Percentiles rank a stretch among this genome's conserved stretches.
Evolutionary conservation across 2,113 vertebrate species (phyloP).

Genomic region (Neogobius melanostomus): DNA sequence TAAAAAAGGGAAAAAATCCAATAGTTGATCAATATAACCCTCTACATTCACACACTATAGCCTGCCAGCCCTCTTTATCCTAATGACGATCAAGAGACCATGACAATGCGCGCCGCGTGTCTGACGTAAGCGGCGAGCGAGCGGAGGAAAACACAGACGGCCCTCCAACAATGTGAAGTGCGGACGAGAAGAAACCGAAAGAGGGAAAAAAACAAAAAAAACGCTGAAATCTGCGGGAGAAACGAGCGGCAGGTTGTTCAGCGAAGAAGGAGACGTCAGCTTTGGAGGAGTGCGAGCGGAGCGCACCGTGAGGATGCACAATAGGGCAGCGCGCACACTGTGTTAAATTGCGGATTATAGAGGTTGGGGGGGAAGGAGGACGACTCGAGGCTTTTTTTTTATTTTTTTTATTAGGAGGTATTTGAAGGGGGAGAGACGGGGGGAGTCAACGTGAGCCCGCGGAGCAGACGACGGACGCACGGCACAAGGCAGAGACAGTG

Average conservation of each 20-base stretch:
- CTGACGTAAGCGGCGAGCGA: slow-evolving; percentile 73
- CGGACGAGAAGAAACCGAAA: not conserved
- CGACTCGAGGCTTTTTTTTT: slow-evolving; percentile 38
- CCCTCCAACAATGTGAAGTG: slow-evolving; percentile 36
- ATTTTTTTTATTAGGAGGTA: slow-evolving; percentile 50
- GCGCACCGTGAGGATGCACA: slow-evolving; percentile 63
- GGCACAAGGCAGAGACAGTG: slow-evolving; percentile 46
- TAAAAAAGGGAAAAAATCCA: slow-evolving; percentile 10
- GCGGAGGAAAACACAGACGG: slow-evolving; percentile 65
- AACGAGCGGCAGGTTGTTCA: slow-evolving; percentile 49
- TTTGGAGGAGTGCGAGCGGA: slow-evolving; percentile 32
- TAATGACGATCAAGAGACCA: slow-evolving; percentile 48
- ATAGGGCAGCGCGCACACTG: slow-evolving; percentile 68
- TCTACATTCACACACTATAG: not conserved
- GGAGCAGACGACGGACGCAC: slow-evolving; percentile 49
- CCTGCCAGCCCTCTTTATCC: slow-evolving; percentile 9
- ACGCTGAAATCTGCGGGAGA: not conserved
- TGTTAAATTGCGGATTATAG: slow-evolving; percentile 76
- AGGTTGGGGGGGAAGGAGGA: slow-evolving; percentile 30
- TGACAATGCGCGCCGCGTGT: slow-evolving; percentile 66
- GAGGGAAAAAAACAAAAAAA: slow-evolving; percentile 2
- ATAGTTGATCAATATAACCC: slow-evolving; percentile 31
- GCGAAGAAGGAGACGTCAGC: slow-evolving; percentile 16
- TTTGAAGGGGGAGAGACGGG: slow-evolving; percentile 23
- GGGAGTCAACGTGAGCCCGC: slow-evolving; percentile 54